These are phyloP conservation scores for Hypolimnas misippus DNA, from an alignment of 2,888 invertebrate species.

Conservation along the genomic window DNA sequence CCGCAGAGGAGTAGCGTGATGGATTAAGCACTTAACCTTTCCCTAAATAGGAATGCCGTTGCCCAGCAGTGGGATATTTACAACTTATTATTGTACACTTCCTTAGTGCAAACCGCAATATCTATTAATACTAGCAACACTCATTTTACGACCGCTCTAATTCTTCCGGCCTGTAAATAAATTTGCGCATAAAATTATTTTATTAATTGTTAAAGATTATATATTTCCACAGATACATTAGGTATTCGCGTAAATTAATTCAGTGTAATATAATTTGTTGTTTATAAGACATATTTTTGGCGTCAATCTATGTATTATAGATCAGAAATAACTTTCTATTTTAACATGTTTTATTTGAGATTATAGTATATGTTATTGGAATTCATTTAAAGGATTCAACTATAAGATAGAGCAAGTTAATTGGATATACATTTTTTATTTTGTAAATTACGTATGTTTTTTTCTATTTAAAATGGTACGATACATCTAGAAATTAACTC, in stretches of 20 bases:
- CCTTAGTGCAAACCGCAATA: neutral
- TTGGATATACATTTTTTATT: no score
- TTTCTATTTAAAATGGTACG: no score
- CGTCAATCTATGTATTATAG: neutral
- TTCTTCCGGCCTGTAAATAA: constrained; percentile 17
- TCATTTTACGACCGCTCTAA: constrained; percentile 24
- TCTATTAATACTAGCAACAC: neutral
- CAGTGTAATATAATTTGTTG: neutral
- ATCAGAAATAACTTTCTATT: neutral
- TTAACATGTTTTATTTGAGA: neutral
- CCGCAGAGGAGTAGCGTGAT: no score
- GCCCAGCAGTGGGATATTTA: neutral
- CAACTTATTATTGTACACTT: neutral
- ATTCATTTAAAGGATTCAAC: no score
- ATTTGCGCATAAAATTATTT: constrained; percentile 8
- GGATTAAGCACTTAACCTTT: no score
- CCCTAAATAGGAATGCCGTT: neutral
- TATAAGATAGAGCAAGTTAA: no score
- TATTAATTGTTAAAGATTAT: neutral
- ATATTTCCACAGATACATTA: neutral
- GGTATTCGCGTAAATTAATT: neutral
- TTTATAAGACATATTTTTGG: neutral
- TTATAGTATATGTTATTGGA: no score
- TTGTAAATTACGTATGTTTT: no score
- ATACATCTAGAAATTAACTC: no score